Percentiles rank a stretch among this genome's conserved stretches.
These are phyloP conservation scores for Hylaeus volcanicus DNA, from an alignment of 1,140 invertebrate species.

Conservation along the genomic window DNA sequence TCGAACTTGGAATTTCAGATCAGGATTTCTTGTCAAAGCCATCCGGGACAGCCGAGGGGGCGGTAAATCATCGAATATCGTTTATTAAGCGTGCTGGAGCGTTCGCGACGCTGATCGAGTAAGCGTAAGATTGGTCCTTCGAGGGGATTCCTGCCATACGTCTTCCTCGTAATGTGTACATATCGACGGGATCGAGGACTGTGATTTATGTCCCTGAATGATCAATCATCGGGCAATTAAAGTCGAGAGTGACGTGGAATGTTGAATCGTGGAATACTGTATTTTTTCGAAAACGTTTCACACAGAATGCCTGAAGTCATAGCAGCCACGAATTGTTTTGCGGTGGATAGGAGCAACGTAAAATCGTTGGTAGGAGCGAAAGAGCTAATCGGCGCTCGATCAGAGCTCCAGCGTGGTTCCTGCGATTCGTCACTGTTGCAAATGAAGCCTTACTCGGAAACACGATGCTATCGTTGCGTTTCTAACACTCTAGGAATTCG, in stretches of 20 bases:
- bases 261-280: no score
- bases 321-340: no score
- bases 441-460: not conserved
- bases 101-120: not conserved
- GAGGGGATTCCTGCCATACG: no score
- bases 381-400: not conserved
- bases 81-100: slow-evolving; percentile 4
- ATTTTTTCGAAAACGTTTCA: no score
- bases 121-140: not conserved
- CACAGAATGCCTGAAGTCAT: no score
- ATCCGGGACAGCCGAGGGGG: not conserved
- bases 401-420: not conserved
- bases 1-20: slow-evolving; percentile 25
- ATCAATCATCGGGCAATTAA: not conserved
- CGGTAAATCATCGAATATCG: slow-evolving; percentile 12
- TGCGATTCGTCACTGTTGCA: not conserved
- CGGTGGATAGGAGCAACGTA: no score
- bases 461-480: not conserved
- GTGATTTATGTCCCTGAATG: not conserved
- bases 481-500: not conserved
- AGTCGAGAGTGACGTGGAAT: not conserved
- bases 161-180: not conserved
- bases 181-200: not conserved
- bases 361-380: no score
- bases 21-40: slow-evolving; percentile 9